Evolutionary conservation across 2,113 vertebrate genomes (phyloP), one percentile per base, ranked within the genome.

Genomic region (Coracopsis vasa): DNA sequence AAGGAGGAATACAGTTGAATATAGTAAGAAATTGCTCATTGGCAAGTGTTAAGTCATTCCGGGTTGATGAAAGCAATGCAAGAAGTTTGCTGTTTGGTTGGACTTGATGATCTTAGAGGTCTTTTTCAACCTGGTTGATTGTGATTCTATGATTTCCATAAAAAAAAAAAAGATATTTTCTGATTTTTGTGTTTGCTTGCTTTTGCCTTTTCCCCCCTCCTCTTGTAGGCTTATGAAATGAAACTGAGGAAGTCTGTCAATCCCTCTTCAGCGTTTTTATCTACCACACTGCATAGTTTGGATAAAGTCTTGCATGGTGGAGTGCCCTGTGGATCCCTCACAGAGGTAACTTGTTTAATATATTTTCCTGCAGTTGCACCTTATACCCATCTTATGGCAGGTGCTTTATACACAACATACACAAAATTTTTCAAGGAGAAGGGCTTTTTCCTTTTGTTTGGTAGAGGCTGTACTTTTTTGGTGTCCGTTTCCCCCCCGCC

Each of bases 281-380:
- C 98, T 12, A 99, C 98, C 17, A 98, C 97, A 0, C 97, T 99
- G 28, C 47, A 81, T 79, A 77, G 96, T 69, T 89, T 99, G 92
- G 98, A 99, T 92, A 37, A 95, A 93, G 92, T 97, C 53, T 95
- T 99, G 75, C 97, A 86, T 33, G 98, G 98, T 50, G 98, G 98
- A 61, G 90, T 99, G 78, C 97, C 98, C 45, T 97, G 98, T 95
- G 98, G 98, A 69, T 98, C 98, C 37, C 98, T 99, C 90, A 99
- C 98, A 92, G 98, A 99, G 98, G 98, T 98, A 98, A 90, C 24
- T 88, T 70, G 6, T 53, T 86, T 58, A 45, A 20, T 42, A 3
- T 23, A 16, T 23, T 75, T 73, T 84, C 41, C n/a, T 86, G 37
- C 47, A n/a, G 24, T 79, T 70, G 13, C 12, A 24, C 31, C 11